These are phyloP conservation scores for Apogon hyalosoma DNA, from an alignment of 2,797 vertebrate species.

Conservation along the genomic window DNA sequence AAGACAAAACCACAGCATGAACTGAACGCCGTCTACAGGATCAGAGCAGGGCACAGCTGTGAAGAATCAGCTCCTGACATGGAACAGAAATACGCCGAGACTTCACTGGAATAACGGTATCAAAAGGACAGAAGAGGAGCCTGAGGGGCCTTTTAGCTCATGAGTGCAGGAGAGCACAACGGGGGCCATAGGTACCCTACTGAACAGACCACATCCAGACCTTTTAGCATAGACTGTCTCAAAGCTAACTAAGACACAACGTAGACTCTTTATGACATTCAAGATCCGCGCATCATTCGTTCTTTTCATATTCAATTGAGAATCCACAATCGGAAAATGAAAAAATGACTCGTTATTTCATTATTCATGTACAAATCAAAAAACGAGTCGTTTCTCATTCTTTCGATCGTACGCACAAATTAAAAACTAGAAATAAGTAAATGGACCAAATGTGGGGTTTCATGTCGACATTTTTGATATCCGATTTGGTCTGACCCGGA, in stretches of 20 bases:
- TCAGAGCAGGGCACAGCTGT: neutral
- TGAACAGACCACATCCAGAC: slow-evolving; percentile 3
- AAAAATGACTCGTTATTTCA: too few species aligned
- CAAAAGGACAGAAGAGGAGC: neutral
- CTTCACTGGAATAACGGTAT: neutral
- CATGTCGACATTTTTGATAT: too few species aligned
- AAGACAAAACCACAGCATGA: slow-evolving; percentile 14
- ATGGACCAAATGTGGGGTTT: too few species aligned
- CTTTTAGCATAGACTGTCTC: neutral
- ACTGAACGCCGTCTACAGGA: neutral
- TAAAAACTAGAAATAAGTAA: too few species aligned
- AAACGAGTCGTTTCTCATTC: too few species aligned
- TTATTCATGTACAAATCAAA: too few species aligned
- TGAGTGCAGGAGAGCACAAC: slow-evolving; percentile 6
- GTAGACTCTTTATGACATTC: neutral
- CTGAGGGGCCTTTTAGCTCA: slow-evolving; percentile 18
- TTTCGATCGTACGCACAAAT: too few species aligned
- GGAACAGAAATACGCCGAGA: neutral
- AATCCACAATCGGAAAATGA: too few species aligned
- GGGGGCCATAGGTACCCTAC: neutral
- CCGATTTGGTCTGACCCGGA: too few species aligned
- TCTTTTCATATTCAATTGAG: too few species aligned
- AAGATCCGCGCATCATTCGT: neutral
- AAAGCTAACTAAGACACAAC: neutral
- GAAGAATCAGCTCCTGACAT: neutral